These are phyloP conservation scores for Tachystola acroxantha DNA, from an alignment of 2,888 invertebrate genomes.

Conservation along the genomic window DNA sequence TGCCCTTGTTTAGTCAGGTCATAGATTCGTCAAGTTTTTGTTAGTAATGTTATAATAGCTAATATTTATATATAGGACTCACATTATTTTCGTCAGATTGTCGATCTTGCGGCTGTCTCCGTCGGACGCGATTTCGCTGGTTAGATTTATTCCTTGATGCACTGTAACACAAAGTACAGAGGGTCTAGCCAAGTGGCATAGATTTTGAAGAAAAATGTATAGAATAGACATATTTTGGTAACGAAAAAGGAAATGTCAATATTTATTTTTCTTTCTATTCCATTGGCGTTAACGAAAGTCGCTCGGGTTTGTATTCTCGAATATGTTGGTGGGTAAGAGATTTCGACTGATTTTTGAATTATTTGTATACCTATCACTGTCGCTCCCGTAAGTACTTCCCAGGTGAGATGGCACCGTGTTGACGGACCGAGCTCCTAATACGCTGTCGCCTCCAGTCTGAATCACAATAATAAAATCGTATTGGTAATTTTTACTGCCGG, in stretches of 20 bases:
- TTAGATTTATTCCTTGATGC: slow-evolving; percentile 64
- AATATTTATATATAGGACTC: slow-evolving; percentile 20
- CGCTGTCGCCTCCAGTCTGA: slow-evolving; percentile 54
- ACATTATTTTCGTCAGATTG: slow-evolving; percentile 54
- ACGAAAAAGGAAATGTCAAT: too few relatives aligned
- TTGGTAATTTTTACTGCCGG: background rate
- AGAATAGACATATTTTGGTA: too few relatives aligned
- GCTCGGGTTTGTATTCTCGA: too few relatives aligned
- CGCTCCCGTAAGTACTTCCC: slow-evolving; percentile 58
- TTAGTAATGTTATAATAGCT: background rate
- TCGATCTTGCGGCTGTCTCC: slow-evolving; percentile 56
- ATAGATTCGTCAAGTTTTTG: too few relatives aligned
- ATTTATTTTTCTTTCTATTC: too few relatives aligned
- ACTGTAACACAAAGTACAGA: too few relatives aligned
- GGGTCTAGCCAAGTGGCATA: background rate
- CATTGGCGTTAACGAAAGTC: too few relatives aligned
- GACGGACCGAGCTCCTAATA: slow-evolving; percentile 38
- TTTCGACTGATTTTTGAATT: too few relatives aligned
- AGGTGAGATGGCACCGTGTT: slow-evolving; percentile 51
- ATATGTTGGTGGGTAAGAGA: too few relatives aligned
- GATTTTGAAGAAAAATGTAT: too few relatives aligned
- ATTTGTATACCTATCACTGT: slow-evolving; percentile 69
- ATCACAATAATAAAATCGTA: background rate
- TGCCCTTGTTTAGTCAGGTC: too few relatives aligned
- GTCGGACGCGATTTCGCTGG: slow-evolving; percentile 55